A percentile compares a stretch with the other conserved stretches of the same genome.
phyloP scores from a whole-genome alignment of 2,113 vertebrate species.

The Poeciliopsis prolifica region DNA sequence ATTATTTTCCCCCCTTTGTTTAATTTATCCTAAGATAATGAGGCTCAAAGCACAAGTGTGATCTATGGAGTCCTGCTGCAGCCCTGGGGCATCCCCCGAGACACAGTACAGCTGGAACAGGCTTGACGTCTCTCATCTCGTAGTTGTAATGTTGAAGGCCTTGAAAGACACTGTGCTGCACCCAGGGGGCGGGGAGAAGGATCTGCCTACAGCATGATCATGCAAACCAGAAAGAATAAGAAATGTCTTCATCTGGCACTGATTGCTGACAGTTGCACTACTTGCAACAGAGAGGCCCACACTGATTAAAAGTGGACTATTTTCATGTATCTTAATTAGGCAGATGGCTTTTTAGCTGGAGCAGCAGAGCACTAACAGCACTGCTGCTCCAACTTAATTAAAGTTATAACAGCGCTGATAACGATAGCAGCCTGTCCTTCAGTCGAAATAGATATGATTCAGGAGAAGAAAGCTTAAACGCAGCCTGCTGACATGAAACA shows the following conservation, averaged over 20 bases:
- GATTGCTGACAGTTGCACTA: background rate
- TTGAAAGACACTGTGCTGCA: background rate
- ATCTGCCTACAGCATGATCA: background rate
- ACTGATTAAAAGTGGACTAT: background rate
- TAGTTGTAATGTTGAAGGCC: slow-evolving; percentile 17
- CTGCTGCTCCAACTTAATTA: background rate
- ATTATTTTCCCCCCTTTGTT: background rate
- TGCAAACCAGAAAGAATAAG: background rate
- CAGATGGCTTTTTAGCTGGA: slow-evolving; percentile 15
- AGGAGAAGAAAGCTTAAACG: background rate
- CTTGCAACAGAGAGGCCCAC: background rate
- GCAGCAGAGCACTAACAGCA: background rate
- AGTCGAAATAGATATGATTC: background rate
- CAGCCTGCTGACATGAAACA: too few relatives aligned
- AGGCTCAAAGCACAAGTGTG: slow-evolving; percentile 11
- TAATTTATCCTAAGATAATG: slow-evolving; percentile 8
- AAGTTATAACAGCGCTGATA: background rate
- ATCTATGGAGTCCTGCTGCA: slow-evolving; percentile 20
- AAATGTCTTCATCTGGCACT: background rate
- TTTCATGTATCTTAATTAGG: slow-evolving; percentile 17
- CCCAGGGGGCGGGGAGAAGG: background rate
- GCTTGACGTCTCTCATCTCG: slow-evolving; percentile 23
- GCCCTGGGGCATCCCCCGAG: background rate
- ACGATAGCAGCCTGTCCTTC: background rate
- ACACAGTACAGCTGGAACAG: slow-evolving; percentile 32